These are phyloP conservation scores for Oreochromis aureus DNA, from an alignment of 2,113 vertebrate species.

Conservation along the genomic window DNA sequence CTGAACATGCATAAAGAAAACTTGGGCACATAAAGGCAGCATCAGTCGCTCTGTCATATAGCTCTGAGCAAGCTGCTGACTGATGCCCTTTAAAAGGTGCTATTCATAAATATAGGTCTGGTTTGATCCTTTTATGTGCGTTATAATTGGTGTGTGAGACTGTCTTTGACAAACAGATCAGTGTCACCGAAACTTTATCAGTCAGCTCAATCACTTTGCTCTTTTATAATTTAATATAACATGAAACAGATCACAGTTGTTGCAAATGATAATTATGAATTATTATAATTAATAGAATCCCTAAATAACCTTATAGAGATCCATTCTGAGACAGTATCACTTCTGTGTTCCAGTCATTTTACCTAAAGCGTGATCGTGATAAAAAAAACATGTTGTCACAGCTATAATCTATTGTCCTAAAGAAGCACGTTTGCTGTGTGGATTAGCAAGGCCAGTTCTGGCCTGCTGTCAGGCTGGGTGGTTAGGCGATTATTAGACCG, in stretches of 20 bases:
- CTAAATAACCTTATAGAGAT: neutral
- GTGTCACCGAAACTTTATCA: neutral
- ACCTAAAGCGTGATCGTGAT: neutral
- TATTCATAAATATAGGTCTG: neutral
- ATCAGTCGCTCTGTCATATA: neutral
- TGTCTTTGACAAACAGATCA: neutral
- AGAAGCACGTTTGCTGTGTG: neutral
- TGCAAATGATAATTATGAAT: neutral
- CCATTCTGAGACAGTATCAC: neutral
- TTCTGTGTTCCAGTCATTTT: neutral
- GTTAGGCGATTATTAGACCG: neutral
- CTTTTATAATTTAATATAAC: neutral
- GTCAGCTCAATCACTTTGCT: neutral
- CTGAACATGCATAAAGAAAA: conserved; percentile 18
- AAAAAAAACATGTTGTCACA: neutral
- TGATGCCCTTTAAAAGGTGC: conserved; percentile 1
- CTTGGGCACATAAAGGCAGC: conserved; percentile 41
- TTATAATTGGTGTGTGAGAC: neutral
- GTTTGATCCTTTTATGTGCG: neutral
- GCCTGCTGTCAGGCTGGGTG: neutral
- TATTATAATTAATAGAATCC: too few relatives aligned
- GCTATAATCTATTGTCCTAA: neutral
- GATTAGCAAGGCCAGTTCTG: neutral
- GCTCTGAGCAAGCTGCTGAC: conserved; percentile 23
- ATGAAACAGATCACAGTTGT: neutral